These are phyloP conservation scores for Notodonta dromedarius DNA, from an alignment of 2,888 invertebrate genomes.

Conservation along the genomic window DNA sequence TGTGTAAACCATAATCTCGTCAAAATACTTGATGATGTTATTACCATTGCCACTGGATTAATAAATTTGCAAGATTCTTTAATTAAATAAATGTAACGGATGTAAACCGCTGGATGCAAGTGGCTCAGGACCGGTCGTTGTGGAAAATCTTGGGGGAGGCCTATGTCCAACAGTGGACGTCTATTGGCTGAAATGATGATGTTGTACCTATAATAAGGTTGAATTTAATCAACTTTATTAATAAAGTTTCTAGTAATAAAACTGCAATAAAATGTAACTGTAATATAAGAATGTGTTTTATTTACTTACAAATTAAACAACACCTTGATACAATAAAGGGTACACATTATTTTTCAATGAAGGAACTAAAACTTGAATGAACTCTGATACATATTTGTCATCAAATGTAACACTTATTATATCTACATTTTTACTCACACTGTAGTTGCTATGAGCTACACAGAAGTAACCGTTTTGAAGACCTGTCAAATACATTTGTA, in stretches of 20 bases:
- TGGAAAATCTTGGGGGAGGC: no score
- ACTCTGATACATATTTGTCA: background rate
- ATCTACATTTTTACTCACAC: slow-evolving; percentile 5
- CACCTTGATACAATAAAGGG: slow-evolving; percentile 7
- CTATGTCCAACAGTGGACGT: slow-evolving; percentile 5
- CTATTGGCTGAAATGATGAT: background rate
- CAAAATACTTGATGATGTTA: slow-evolving; percentile 28
- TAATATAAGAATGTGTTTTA: slow-evolving; percentile 8
- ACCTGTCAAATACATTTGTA: slow-evolving; percentile 32
- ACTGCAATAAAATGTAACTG: background rate
- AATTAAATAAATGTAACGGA: slow-evolving; percentile 20
- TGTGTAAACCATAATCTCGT: slow-evolving; percentile 10
- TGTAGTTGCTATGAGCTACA: slow-evolving; percentile 26
- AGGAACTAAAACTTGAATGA: background rate
- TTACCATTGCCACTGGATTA: slow-evolving; percentile 32
- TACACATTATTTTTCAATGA: slow-evolving; percentile 11
- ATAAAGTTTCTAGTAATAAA: background rate
- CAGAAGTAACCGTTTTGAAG: slow-evolving; percentile 25
- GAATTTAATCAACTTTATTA: no score
- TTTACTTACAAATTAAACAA: slow-evolving; percentile 7
- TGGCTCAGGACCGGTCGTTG: no score
- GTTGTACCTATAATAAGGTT: no score
- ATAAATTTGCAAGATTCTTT: slow-evolving; percentile 36
- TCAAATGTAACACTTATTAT: slow-evolving; percentile 9
- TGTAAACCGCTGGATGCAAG: no score